Base-by-base conservation (phyloP, 2,888 invertebrate genomes). In the Bembecia ichneumoniformis region DNA sequence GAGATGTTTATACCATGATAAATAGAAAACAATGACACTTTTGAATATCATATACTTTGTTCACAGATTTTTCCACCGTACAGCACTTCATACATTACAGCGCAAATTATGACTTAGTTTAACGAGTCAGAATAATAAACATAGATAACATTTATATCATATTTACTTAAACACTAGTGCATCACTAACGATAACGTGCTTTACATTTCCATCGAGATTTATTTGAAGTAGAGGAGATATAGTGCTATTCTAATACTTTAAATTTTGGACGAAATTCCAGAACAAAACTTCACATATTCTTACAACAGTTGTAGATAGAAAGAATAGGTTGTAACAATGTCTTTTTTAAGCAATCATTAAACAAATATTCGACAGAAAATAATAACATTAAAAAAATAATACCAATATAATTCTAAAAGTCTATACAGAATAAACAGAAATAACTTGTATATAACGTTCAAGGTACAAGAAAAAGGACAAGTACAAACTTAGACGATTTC, bases 11-110 rank as follows among this genome's bases (percentile, higher is more conserved):
- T 7, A 28, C 28, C 1, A 9, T 9, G 28, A 9, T 28, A 28
- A 28, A 40, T 13, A 13, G 14, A 40, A 40, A 40, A 40, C n/a
- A 40, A 40, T 40, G 9, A 28, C 5, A 40, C 88, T 91, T 57
- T 83, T 97, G n/a, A 90, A 93, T 64, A 89, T 96, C 63, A 64
- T 75, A 64, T 74, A 73, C 74, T 74, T 70, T 56, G 56, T 66
- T 66, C 57, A 65, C 61, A 73, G 60, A 66, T 63, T 64, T n/a
- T 58, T 59, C 54, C 62, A 61, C 59, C 62, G 65, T 64, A 71
- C 62, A 66, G 63, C 40, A 40, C 4, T 40, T 13, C 14, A 40
- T 13, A 72, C 66, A 68, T 63, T 64, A 60, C 60, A 62, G 59
- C 63, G 54, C 51, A 58, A 59, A 58, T 60, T 58, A 55, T 60